Base-by-base conservation (phyloP, 2,888 invertebrate genomes). In the Dasypolia templi region DNA sequence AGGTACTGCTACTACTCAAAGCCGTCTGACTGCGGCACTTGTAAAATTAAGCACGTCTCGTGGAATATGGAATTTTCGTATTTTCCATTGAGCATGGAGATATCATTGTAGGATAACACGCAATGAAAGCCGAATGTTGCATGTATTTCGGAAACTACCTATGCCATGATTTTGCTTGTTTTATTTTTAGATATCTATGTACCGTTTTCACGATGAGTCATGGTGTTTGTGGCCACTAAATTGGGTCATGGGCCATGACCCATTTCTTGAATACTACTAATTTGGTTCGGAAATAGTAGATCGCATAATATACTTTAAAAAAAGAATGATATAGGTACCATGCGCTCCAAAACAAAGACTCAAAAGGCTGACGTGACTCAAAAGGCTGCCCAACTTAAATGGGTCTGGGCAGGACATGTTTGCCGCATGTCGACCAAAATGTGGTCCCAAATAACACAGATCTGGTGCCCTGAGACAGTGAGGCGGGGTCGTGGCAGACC, bases 11-110 rank as follows among this genome's bases (percentile, higher is more conserved):
- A 19, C 46, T 35, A 19, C 46, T 79, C 42, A 35, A 51, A 49
- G 61, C 49, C 14, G 26, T 26, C 46, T 49, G 46, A 26, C 26
- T 56, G 3, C n/a, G 29, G 12, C 46, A 61, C 46, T 71, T 22
- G 39, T 32, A 42, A 61, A 49, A 59, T 53, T 71, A 79, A 76
- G 32, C 26, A 61, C 32, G 7, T 55, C 46, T 61, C 29, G 1
- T 32, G 17, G 9, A 32, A 46, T 26, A 53, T 46, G 9, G 3
- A 14, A 29, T 5, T 17, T n/a, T 32, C n/a, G 3, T n/a, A 32
- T 32, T 32, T 9, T 26, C 14, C 2, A 26, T 39, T 61, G 51
- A 61, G 12, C n/a, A 26, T 44, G 3, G 19, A 17, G 5, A 44
- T 53, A 17, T 32, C 19, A 49, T 5, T 26, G 29, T 42, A 29